phyloP scores from a whole-genome alignment of 2,888 invertebrate species.

The Glyphotaelius pellucidus region DNA sequence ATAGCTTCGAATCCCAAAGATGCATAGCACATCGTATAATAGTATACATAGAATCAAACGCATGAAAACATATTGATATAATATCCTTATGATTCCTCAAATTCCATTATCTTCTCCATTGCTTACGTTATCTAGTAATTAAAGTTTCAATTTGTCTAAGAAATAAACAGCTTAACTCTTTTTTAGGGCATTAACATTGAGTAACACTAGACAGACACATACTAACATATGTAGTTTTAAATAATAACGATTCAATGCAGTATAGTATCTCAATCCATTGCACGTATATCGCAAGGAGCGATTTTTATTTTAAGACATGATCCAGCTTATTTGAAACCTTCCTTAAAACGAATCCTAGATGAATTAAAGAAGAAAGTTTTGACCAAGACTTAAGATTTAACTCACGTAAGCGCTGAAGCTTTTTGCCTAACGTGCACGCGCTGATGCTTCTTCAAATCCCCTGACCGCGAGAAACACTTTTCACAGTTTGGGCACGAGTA shows the following conservation, averaged over 20 bases:
- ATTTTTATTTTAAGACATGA: no score
- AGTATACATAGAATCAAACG: neutral
- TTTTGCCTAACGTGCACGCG: neutral
- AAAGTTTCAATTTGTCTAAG: neutral
- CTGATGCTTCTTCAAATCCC: neutral
- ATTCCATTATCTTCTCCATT: no score
- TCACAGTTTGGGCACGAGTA: neutral
- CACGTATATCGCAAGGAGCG: no score
- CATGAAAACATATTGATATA: neutral
- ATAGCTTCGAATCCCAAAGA: neutral
- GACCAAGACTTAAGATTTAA: neutral
- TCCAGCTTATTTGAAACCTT: no score
- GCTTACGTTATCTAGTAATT: no score
- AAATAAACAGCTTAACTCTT: neutral
- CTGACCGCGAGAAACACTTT: neutral
- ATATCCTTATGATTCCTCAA: neutral
- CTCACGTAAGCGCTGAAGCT: neutral
- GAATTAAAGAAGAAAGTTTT: no score
- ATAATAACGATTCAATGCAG: neutral
- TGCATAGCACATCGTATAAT: neutral
- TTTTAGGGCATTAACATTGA: neutral
- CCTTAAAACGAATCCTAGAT: no score
- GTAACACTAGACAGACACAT: neutral
- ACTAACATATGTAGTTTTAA: neutral
- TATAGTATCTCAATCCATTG: no score